Conservation (phyloP, 2,113 vertebrate species). For the Camelus dromedarius region DNA sequence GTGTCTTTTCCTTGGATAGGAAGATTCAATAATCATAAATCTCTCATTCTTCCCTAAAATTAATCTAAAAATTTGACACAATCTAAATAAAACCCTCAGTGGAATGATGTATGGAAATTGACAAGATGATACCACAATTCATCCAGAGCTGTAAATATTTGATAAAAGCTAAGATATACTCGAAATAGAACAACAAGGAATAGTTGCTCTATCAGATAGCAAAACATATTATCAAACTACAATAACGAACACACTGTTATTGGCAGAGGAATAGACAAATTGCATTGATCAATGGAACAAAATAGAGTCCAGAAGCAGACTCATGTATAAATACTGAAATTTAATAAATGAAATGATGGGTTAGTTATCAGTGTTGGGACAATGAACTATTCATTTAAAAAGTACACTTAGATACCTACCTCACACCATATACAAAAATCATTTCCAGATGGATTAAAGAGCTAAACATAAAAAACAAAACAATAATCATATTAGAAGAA, state of each 20-base stretch:
- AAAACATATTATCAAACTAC: constrained; percentile 40
- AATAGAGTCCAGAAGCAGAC: constrained; percentile 36
- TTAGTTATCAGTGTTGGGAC: constrained; percentile 77
- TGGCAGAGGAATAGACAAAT: constrained; percentile 53
- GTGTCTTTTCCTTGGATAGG: not conserved
- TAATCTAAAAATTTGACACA: constrained; percentile 39
- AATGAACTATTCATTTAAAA: constrained; percentile 77
- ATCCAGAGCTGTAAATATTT: not conserved
- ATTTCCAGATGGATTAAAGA: constrained; percentile 86
- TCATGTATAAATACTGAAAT: constrained; percentile 55
- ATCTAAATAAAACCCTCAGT: not conserved
- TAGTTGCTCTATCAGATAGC: constrained; percentile 28
- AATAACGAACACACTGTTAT: constrained; percentile 43
- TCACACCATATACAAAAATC: constrained; percentile 86
- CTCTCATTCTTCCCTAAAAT: not conserved
- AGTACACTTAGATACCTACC: constrained; percentile 83
- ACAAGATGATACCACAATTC: constrained; percentile 41
- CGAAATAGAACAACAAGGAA: constrained; percentile 28
- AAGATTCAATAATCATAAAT: not conserved
- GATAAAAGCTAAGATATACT: not conserved
- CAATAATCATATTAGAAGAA: constrained; percentile 84
- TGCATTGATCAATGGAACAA: constrained; percentile 48
- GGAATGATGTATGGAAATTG: constrained; percentile 2
- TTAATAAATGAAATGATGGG: constrained; percentile 77
- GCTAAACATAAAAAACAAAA: constrained; percentile 85